A percentile compares a stretch with the other conserved stretches of the same genome.
These are phyloP conservation scores for Lutraria rhynchaena DNA, from an alignment of 1,140 invertebrate genomes.

Conservation along the genomic window DNA sequence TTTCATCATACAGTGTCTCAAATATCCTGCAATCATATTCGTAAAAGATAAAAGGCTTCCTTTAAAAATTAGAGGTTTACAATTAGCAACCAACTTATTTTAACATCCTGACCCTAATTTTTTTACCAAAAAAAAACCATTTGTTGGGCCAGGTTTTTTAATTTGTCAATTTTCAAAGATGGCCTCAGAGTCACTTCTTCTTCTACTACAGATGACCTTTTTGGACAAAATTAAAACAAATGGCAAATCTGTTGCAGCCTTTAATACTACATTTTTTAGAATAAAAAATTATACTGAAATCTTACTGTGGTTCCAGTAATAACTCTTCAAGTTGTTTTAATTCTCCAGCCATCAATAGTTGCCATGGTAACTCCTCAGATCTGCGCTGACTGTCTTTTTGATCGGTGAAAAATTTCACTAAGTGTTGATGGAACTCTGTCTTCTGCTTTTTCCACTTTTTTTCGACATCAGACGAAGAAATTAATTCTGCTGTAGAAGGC, in stretches of 20 bases:
- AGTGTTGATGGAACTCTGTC: constrained; percentile 67
- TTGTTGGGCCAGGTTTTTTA: too few relatives aligned
- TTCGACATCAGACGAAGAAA: constrained; percentile 41
- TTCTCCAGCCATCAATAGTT: constrained; percentile 75
- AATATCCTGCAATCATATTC: constrained; percentile 65
- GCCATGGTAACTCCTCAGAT: constrained; percentile 77
- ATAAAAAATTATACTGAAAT: too few relatives aligned
- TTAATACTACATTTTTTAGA: too few relatives aligned
- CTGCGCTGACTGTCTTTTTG: constrained; percentile 65
- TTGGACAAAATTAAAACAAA: too few relatives aligned
- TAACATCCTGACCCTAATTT: too few relatives aligned
- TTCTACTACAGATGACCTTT: too few relatives aligned
- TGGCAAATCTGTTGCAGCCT: too few relatives aligned
- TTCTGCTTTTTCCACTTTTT: constrained; percentile 68
- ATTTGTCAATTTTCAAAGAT: too few relatives aligned
- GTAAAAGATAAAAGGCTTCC: not conserved
- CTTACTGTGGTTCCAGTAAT: constrained; percentile 74
- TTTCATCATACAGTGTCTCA: constrained; percentile 66
- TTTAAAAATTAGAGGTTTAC: too few relatives aligned
- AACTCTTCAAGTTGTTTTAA: constrained; percentile 62
- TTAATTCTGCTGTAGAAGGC: constrained; percentile 52
- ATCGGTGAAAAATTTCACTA: constrained; percentile 72
- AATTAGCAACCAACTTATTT: not conserved
- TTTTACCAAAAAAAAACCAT: too few relatives aligned
- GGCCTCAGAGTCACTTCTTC: too few relatives aligned